These are phyloP conservation scores for Ceratotherium simum DNA, from an alignment of 2,113 vertebrate genomes.

Conservation along the genomic window DNA sequence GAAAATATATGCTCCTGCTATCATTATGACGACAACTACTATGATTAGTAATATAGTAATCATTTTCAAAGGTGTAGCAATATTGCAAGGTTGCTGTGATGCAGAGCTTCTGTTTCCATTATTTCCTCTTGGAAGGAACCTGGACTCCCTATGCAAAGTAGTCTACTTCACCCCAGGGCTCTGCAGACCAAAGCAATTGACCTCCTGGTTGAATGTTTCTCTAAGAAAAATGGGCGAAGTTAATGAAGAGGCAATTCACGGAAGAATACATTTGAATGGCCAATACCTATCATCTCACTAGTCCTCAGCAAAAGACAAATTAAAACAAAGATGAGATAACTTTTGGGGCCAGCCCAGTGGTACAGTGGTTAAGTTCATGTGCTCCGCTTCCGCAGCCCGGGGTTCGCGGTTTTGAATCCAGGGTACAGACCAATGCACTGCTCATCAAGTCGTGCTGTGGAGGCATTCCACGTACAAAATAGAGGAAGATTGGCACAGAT, in stretches of 20 bases:
- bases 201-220: background rate
- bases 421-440: no score
- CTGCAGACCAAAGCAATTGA: background rate
- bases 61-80: background rate
- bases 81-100: background rate
- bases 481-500: no score
- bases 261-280: background rate
- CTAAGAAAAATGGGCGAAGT: background rate
- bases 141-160: background rate
- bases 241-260: background rate
- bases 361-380: no score
- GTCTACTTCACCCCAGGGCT: background rate
- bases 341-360: no score
- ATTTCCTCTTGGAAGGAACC: background rate
- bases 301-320: background rate
- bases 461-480: no score
- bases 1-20: background rate
- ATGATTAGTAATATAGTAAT: background rate
- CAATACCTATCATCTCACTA: background rate
- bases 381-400: no score
- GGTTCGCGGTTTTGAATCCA: no score
- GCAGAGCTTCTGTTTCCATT: background rate
- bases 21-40: background rate
- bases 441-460: no score
- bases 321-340: slow-evolving; percentile 5